phyloP scores from a whole-genome alignment of 2,797 vertebrate species.

The Molothrus aeneus region DNA sequence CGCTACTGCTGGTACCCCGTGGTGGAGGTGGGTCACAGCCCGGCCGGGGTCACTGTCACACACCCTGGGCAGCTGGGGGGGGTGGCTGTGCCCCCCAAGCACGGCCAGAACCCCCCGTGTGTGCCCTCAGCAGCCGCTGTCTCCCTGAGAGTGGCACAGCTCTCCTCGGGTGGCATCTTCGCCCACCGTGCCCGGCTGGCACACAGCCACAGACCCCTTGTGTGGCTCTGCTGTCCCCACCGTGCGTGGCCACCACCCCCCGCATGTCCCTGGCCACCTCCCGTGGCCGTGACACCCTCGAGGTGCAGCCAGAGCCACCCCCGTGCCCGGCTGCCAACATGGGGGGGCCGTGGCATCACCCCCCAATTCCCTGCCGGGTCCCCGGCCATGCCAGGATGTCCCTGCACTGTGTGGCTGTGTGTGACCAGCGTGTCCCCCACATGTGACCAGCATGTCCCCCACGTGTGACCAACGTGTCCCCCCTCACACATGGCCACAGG shows the following conservation, averaged over 20 bases:
- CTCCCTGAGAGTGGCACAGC: background rate
- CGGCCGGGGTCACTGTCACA: too few relatives aligned
- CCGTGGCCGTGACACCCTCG: background rate
- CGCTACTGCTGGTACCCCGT: background rate
- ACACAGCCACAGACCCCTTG: accelerated
- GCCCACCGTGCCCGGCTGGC: too few relatives aligned
- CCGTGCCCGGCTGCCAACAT: background rate
- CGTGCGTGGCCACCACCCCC: background rate
- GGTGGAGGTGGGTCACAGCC: background rate
- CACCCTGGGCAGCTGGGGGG: background rate
- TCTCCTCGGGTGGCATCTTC: background rate
- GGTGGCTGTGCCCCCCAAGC: too few relatives aligned
- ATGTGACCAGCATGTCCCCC: background rate
- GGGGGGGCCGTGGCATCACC: too few relatives aligned
- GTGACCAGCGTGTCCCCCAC: background rate
- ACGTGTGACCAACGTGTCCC: background rate
- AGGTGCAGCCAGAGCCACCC: background rate
- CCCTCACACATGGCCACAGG: too few relatives aligned
- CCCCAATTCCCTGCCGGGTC: background rate
- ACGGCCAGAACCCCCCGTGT: background rate
- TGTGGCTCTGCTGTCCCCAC: background rate
- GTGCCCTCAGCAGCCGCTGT: background rate
- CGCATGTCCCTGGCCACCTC: background rate
- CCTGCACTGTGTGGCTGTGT: background rate
- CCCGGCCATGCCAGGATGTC: background rate